Evolutionary conservation across 2,888 invertebrate genomes (phyloP), one percentile per base, ranked within the genome.

Genomic region (Ichneumon xanthorius): DNA sequence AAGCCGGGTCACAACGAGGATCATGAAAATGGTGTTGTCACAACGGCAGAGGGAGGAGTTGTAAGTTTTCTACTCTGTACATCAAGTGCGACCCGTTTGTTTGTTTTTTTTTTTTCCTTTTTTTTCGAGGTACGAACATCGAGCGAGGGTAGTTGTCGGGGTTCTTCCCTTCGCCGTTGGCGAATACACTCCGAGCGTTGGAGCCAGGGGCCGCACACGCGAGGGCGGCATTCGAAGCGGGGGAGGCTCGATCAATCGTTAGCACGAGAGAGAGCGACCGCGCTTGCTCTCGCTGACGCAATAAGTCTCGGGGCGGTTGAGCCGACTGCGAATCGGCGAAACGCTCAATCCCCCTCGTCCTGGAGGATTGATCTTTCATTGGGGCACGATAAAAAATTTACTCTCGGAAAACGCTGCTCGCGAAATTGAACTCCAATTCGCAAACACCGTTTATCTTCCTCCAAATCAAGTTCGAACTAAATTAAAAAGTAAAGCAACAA

Each of bases 41-140:
- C 99, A 99, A 96, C 98, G 99, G 96, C 99, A 99, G 97, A 97
- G 98, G 96, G 99, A 99, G 97, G 99, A 99, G 97, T 97, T 99
- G 99, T 99, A 95, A 98, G 99, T 98, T 82, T 45, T 45, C 45
- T 14, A 40, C 33, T 58, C 4, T 91, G 81, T 87, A 79, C 82
- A 70, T 26, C 67, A 7, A 33, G 16, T 14, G 19, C 30, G 16
- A 26, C 19, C 0, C 11, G 5, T 26, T 65, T 37, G 72, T 71
- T 55, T 16, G 26, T 11, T 63, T 53, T 26, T 37, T 55, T 30
- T 22, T 16, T 65, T 55, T 75, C 9, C 22, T 61, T 19, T 4
- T 61, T 61, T 61, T 61, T 61, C 30, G 30, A 16, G 19, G 9
- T n/a, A 67, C 19, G 22, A 11, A 40, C 37, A 67, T 37, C 37